Base-by-base conservation (phyloP, 2,797 vertebrate species). In the Prionace glauca region DNA sequence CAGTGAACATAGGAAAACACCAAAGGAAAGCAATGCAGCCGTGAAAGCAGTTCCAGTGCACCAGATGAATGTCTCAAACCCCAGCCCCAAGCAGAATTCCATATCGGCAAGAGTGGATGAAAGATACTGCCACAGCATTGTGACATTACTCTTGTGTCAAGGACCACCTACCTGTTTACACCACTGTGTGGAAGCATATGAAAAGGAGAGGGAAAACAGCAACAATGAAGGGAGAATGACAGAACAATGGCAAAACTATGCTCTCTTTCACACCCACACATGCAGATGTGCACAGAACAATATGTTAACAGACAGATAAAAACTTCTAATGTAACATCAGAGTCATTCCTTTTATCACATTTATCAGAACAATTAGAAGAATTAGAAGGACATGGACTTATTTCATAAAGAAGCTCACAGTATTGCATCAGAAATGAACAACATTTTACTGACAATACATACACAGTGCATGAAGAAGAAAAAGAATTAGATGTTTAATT, bases 111-210 rank as follows among this genome's bases (percentile, higher is more conserved):
- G 50, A 74, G 71, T 95, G 45, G 45, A 77, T 95, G 56, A 71
- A 36, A 77, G 93, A 95, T n/a, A 72, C 41, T 56, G 93, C 41
- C 93, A 77, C 72, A 32, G 93, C 93, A 95, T 14, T 77, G 71
- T 95, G 93, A 95, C 41, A 95, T 56, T 77, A 50, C 45, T 95
- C 69, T 36, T 22, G 69, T 74, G 45, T 77, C 93, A 60, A 77
- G 62, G 45, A 60, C 93, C 71, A 98, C 98, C 97, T 98, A 98
- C 98, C 98, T 98, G 97, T 98, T 98, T 96, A 98, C 96, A 96
- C 97, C 98, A 97, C 98, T 98, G 97, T 95, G 95, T 95, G 97
- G 96, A 97, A 97, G 97, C 97, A 96, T 96, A 97, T 96, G 96
- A 96, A 96, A 96, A 95, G 96, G 96, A 96, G 95, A 96, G 95